These are phyloP conservation scores for Ornithoptera priamus DNA, from an alignment of 2,888 invertebrate species.

Conservation along the genomic window DNA sequence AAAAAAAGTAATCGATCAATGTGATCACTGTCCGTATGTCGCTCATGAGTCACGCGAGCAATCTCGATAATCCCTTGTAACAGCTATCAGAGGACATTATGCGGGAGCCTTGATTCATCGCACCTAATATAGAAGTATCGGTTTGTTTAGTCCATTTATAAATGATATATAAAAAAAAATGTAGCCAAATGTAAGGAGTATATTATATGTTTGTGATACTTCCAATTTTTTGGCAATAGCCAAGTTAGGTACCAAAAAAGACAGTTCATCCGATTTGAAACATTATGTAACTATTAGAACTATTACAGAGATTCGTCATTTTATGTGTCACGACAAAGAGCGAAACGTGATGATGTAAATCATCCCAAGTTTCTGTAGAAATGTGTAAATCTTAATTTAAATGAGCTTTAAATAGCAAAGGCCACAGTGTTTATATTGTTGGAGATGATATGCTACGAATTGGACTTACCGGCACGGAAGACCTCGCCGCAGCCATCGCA, in stretches of 20 bases:
- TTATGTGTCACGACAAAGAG: too few species aligned
- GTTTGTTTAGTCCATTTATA: conserved; percentile 31
- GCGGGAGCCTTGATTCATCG: conserved; percentile 37
- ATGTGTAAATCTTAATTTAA: too few species aligned
- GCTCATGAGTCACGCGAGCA: conserved; percentile 31
- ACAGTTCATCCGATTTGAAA: too few species aligned
- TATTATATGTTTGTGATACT: not conserved
- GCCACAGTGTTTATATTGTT: too few species aligned
- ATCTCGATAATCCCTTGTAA: conserved; percentile 33
- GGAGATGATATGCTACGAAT: too few species aligned
- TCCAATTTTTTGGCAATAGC: too few species aligned
- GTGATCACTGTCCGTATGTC: conserved; percentile 4
- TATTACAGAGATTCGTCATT: too few species aligned
- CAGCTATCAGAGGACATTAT: conserved; percentile 35
- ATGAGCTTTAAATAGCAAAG: too few species aligned
- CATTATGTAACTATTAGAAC: too few species aligned
- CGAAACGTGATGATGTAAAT: too few species aligned
- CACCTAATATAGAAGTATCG: conserved; percentile 39
- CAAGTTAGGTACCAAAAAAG: too few species aligned
- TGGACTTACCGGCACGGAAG: conserved; percentile 96
- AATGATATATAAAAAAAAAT: not conserved
- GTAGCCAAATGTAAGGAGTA: conserved; percentile 5
- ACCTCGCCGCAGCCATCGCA: conserved; percentile 99
- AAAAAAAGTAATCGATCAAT: conserved; percentile 9
- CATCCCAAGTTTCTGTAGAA: too few species aligned